phyloP scores from a whole-genome alignment of 1,140 invertebrate species.

The Dinothrombium tinctorium region DNA sequence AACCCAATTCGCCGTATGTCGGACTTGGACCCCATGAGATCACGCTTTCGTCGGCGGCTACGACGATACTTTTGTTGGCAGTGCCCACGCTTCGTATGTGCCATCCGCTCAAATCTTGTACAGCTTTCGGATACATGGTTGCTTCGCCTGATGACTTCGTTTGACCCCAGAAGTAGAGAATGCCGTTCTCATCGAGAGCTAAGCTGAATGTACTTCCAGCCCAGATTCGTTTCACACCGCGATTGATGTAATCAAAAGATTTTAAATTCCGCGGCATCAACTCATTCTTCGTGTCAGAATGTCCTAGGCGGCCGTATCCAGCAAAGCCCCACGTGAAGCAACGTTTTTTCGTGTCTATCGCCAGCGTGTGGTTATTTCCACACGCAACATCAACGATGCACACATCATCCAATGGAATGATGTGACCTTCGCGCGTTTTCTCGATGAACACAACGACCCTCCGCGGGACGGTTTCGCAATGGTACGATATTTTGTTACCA shows the following conservation, averaged over 20 bases:
- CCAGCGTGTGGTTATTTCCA: constrained; percentile 66
- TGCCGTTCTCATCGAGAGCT: constrained; percentile 51
- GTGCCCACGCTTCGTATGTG: constrained; percentile 55
- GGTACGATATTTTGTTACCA: constrained; percentile 58
- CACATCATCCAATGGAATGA: constrained; percentile 54
- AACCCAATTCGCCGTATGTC: constrained; percentile 55
- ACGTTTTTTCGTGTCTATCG: constrained; percentile 58
- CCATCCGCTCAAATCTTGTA: constrained; percentile 75
- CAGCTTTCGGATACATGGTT: constrained; percentile 86
- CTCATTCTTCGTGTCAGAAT: constrained; percentile 70
- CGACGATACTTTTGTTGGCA: constrained; percentile 37
- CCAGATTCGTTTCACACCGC: constrained; percentile 48
- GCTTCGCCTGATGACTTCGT: constrained; percentile 75
- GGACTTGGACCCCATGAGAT: constrained; percentile 76
- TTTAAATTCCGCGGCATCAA: constrained; percentile 66
- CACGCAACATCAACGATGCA: constrained; percentile 70
- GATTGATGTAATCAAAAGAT: constrained; percentile 44
- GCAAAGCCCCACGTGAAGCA: constrained; percentile 84
- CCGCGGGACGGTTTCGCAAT: constrained; percentile 58
- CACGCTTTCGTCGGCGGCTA: constrained; percentile 64
- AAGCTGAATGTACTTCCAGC: constrained; percentile 68
- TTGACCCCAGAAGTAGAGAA: constrained; percentile 61
- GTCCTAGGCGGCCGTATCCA: constrained; percentile 70
- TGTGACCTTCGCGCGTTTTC: constrained; percentile 60
- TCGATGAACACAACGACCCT: constrained; percentile 63